phyloP scores from a whole-genome alignment of 2,113 vertebrate genomes.

The Gnathonemus longibarbis region DNA sequence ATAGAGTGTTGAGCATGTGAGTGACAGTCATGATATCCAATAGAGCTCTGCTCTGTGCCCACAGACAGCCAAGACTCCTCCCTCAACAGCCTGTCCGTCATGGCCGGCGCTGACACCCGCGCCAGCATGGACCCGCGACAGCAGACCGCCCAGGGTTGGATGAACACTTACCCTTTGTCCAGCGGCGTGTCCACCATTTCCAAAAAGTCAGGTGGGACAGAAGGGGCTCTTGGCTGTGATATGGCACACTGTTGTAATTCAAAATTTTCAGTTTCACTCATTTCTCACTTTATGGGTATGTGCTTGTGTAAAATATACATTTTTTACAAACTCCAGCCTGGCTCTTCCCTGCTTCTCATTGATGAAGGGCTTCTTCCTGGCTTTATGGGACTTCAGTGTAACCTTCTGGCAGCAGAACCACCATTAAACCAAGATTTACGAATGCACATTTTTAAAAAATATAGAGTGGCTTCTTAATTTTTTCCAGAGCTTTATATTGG shows the following conservation, averaged over 20 bases:
- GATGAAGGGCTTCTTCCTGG: no score
- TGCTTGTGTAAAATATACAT: no score
- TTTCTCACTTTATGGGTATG: no score
- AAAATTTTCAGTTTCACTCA: no score
- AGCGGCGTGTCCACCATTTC: slow-evolving; percentile 96
- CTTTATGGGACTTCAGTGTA: no score
- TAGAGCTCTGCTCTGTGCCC: background rate
- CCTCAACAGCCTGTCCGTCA: slow-evolving; percentile 65
- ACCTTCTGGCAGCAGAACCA: no score
- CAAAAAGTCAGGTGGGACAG: slow-evolving; percentile 83
- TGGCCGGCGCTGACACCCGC: slow-evolving; percentile 64
- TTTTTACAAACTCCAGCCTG: no score
- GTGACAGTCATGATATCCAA: background rate
- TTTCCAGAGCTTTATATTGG: background rate
- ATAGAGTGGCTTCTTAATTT: no score
- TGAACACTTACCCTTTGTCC: slow-evolving; percentile 92
- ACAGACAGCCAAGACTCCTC: slow-evolving; percentile 86
- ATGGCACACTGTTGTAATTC: background rate
- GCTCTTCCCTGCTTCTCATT: no score
- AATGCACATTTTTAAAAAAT: no score
- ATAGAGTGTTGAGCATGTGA: background rate
- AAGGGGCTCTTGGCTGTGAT: background rate
- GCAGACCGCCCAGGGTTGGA: slow-evolving; percentile 88
- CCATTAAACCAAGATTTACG: no score
- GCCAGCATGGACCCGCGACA: slow-evolving; percentile 89